Evolutionary conservation across 2,797 vertebrate species (phyloP).

Genomic region (Neosilurus hyrtlii): DNA sequence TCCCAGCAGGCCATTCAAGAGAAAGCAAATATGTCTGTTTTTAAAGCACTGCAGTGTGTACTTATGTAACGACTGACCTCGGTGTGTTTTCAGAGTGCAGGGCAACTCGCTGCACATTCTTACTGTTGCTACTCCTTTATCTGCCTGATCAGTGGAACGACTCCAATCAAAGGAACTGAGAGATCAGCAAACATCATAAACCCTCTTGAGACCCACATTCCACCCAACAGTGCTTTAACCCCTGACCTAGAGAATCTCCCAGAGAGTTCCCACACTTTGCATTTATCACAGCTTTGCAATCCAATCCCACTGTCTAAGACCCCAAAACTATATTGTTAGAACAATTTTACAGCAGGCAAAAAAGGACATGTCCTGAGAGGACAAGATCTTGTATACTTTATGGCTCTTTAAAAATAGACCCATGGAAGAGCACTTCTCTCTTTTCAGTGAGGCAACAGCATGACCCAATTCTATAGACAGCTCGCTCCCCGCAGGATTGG

Average conservation of each 20-base stretch:
- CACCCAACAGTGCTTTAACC: slow-evolving; percentile 24
- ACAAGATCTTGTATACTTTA: slow-evolving; percentile 38
- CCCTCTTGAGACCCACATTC: slow-evolving; percentile 30
- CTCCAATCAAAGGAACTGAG: slow-evolving; percentile 27
- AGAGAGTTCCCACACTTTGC: slow-evolving; percentile 45
- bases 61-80: slow-evolving; percentile 26
- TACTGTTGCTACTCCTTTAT: background rate
- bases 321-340: slow-evolving; percentile 20
- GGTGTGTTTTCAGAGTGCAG: background rate
- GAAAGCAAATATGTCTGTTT: slow-evolving; percentile 40
- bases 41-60: slow-evolving; percentile 6
- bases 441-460: slow-evolving; percentile 7
- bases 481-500: slow-evolving; percentile 16
- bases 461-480: slow-evolving; percentile 39
- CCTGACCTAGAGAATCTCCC: slow-evolving; percentile 31
- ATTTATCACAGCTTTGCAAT: slow-evolving; percentile 26
- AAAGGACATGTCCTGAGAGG: slow-evolving; percentile 29
- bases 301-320: background rate
- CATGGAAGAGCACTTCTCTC: slow-evolving; percentile 11
- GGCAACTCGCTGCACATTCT: slow-evolving; percentile 10
- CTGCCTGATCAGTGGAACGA: slow-evolving; percentile 33
- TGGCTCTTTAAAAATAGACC: slow-evolving; percentile 36
- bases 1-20: slow-evolving; percentile 35
- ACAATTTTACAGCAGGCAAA: slow-evolving; percentile 27
- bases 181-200: slow-evolving; percentile 34